These are phyloP conservation scores for Anableps anableps DNA, from an alignment of 2,797 vertebrate species.

Conservation along the genomic window DNA sequence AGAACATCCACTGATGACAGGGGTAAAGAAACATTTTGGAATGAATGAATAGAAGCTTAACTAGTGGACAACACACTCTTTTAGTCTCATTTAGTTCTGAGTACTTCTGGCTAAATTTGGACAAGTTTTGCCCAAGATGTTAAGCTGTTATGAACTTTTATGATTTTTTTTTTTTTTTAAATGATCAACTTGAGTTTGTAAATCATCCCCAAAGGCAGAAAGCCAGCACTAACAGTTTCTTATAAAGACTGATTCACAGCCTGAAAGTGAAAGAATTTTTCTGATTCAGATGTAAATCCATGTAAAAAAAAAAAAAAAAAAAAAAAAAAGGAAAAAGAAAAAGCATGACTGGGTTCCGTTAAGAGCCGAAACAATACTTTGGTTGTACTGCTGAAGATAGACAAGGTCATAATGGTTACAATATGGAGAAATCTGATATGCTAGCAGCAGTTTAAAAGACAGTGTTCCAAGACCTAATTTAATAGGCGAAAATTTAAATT, in stretches of 20 bases:
- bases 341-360: neutral
- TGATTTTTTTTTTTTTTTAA: neutral
- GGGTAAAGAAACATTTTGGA: conserved; percentile 42
- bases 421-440: too few relatives aligned
- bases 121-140: neutral
- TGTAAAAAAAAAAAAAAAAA: neutral
- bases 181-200: neutral
- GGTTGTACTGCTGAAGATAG: neutral
- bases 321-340: too few relatives aligned
- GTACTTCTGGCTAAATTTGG: neutral
- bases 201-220: neutral
- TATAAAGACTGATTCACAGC: neutral
- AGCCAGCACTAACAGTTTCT: neutral
- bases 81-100: neutral
- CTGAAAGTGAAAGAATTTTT: neutral
- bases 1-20: conserved; percentile 80
- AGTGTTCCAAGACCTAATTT: too few relatives aligned
- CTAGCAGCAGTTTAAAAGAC: too few relatives aligned
- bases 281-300: neutral
- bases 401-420: too few relatives aligned
- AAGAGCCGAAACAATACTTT: neutral
- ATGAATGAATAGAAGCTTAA: neutral
- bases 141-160: neutral
- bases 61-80: neutral
- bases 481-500: too few relatives aligned